These are phyloP conservation scores for Lucilia sericata DNA, from an alignment of 1,140 invertebrate genomes.

Conservation along the genomic window DNA sequence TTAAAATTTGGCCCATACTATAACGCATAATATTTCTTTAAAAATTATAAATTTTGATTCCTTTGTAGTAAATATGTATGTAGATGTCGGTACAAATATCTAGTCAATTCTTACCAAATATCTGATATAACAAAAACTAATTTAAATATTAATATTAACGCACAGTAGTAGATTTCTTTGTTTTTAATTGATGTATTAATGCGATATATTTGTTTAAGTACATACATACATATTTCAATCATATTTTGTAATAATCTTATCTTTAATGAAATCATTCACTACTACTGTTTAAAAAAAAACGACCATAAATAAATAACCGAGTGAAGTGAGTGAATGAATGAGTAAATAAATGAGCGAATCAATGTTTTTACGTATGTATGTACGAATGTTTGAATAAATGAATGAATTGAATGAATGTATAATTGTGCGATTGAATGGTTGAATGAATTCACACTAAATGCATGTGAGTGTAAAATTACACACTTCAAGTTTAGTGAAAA, in stretches of 20 bases:
- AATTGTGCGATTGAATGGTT: background rate
- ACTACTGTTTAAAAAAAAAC: background rate
- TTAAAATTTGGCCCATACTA: too few relatives aligned
- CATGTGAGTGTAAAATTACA: constrained; percentile 10
- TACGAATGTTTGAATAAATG: background rate
- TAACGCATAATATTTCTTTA: too few relatives aligned
- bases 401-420: background rate
- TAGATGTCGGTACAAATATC: too few relatives aligned
- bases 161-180: too few relatives aligned
- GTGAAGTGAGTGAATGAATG: too few relatives aligned
- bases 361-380: too few relatives aligned
- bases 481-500: background rate
- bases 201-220: background rate
- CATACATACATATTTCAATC: background rate
- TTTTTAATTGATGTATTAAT: background rate
- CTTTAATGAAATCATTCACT: background rate
- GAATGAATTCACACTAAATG: background rate
- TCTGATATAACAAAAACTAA: too few relatives aligned
- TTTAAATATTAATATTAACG: too few relatives aligned
- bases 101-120: too few relatives aligned
- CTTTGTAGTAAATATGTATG: too few relatives aligned
- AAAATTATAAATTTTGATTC: too few relatives aligned
- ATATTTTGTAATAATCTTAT: constrained; percentile 12
- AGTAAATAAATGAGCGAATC: too few relatives aligned
- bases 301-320: background rate